Conservation (phyloP, 1,140 invertebrate genomes). For the Schlechtendalia chinensis region DNA sequence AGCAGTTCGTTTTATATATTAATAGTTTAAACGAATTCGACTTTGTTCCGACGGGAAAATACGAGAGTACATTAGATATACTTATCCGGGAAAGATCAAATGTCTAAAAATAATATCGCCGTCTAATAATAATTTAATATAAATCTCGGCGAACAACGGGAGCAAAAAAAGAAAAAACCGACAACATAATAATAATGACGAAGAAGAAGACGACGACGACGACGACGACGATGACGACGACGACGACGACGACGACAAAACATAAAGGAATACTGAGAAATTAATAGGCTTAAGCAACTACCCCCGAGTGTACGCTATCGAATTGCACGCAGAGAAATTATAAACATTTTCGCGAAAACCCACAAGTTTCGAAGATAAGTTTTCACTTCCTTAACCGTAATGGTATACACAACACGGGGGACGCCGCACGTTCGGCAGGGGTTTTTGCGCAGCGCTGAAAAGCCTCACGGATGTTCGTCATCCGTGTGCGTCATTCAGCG, state of each 20-base stretch:
- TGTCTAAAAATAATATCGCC: background rate
- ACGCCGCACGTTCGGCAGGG: no score
- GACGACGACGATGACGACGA: no score
- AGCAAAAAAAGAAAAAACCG: background rate
- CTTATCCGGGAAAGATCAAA: constrained; percentile 3
- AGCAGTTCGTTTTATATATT: no score
- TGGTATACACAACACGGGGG: no score
- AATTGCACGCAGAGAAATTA: constrained; percentile 12
- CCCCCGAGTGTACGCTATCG: background rate
- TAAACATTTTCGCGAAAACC: constrained; percentile 7
- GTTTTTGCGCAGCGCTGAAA: no score
- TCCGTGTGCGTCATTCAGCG: no score
- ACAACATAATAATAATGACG: no score
- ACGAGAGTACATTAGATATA: background rate
- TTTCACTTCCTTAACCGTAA: constrained; percentile 11
- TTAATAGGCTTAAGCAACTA: constrained; percentile 2
- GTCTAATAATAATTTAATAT: background rate
- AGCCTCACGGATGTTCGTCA: no score
- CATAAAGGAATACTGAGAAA: constrained; percentile 13
- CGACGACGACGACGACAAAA: no score
- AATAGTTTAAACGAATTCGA: no score
- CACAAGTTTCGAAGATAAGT: constrained; percentile 18
- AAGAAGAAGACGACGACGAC: no score
- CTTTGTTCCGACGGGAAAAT: background rate
- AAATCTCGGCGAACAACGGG: constrained; percentile 1